Base-by-base conservation (phyloP, 1,140 invertebrate genomes). In the Steinernema khuongi region DNA sequence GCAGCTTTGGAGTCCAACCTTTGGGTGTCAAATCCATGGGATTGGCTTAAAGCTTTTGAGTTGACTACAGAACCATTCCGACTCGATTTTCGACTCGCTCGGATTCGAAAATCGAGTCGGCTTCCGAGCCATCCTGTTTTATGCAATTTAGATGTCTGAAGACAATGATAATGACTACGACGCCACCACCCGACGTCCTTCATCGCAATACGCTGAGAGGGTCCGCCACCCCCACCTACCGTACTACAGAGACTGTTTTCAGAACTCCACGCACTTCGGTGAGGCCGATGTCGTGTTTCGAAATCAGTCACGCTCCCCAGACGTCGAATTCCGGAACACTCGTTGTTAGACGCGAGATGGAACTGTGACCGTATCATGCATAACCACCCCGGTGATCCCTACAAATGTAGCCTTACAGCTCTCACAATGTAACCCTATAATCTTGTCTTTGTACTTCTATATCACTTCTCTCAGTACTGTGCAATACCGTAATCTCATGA, bases 311-410 rank as follows among this genome's bases (percentile, higher is more conserved):
- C 14, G 26, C 19, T 60, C 50, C 11, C 4, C 50, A 14, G 50
- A 60, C 26, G 50, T 14, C 7, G 50, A 60, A 22, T 14, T 26
- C 50, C 50, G 50, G 19, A 60, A 60, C 50, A 60, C 50, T 7
- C 50, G 50, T 60, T 60, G 50, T 60, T 60, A 60, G 50, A 26
- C 14, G n/a, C 7, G 36, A 60, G 50, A 60, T 60, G 14, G 50
- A 11, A 11, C 22, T 60, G 7, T 60, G 50, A 60, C n/a, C n/a
- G n/a, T n/a, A n/a, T n/a, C n/a, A n/a, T n/a, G n/a, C n/a, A 41
- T 7, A 41, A 41, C 36, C 36, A 7, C 36, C 7, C 7, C 36
- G 7, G n/a, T 41, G 36, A n/a, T 11, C 36, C 36, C n/a, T 41
- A n/a, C 7, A n/a, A 7, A 41, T n/a, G n/a, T 41, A n/a, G n/a